Conservation (phyloP, 2,888 invertebrate genomes). For the Polyommatus iphigenia region DNA sequence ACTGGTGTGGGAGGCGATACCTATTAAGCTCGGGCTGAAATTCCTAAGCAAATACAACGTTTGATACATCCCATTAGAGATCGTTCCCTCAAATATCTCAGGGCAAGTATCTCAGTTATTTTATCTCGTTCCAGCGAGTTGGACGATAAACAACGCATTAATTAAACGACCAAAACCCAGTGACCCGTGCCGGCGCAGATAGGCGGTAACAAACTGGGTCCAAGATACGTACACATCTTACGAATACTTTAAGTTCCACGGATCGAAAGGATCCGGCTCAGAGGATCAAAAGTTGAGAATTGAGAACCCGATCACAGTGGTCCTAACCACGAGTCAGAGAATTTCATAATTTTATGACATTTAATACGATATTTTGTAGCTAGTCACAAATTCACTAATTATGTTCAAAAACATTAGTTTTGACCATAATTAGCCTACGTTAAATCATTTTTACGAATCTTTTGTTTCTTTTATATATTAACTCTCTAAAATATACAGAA, state of each 20-base stretch:
- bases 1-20: not conserved
- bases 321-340: not conserved
- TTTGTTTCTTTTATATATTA: not conserved
- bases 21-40: not conserved
- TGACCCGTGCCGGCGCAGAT: constrained; percentile 28
- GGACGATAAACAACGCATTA: constrained; percentile 30
- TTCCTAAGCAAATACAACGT: not conserved
- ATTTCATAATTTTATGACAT: not conserved
- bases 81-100: not conserved
- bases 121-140: constrained; percentile 13
- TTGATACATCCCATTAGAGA: not conserved
- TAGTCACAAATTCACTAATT: not conserved
- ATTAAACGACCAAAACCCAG: constrained; percentile 29
- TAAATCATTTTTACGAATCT: too few species aligned
- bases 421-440: too few species aligned
- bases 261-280: not conserved
- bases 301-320: not conserved
- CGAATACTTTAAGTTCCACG: constrained; percentile 1
- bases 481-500: not conserved
- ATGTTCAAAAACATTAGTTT: too few species aligned
- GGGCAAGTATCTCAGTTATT: constrained; percentile 9
- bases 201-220: constrained; percentile 28
- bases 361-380: not conserved
- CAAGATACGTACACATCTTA: not conserved
- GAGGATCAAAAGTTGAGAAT: not conserved